Evolutionary conservation across 37 sponge, comb jelly and placozoan genomes (phyloP).

Genomic region (Petrosia ficiformis): DNA sequence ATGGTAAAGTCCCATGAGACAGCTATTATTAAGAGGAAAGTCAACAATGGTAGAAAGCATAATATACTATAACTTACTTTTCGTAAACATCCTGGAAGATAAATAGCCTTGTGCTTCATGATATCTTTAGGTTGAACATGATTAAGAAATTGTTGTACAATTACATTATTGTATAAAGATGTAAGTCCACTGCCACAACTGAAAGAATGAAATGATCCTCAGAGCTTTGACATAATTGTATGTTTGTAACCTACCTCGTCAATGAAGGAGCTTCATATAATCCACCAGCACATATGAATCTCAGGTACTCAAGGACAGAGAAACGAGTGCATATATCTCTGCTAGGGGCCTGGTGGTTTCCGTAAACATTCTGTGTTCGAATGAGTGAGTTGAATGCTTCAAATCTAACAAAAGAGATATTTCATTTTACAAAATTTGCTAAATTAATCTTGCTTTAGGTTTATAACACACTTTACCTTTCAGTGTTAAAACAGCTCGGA

Average conservation of each 20-base stretch:
- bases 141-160: neutral
- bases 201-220: neutral
- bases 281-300: slow-evolving; percentile 19
- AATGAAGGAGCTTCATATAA: neutral
- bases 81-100: neutral
- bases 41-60: neutral
- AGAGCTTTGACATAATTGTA: neutral
- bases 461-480: slow-evolving; percentile 32
- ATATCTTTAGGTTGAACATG: neutral
- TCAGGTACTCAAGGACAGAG: slow-evolving; percentile 4
- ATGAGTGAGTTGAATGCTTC: slow-evolving; percentile 39
- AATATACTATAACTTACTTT: neutral
- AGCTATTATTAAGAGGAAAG: neutral
- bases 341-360: slow-evolving; percentile 47
- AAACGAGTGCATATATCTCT: slow-evolving; percentile 39
- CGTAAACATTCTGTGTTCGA: slow-evolving; percentile 30
- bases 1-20: neutral
- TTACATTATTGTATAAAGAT: neutral
- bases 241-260: neutral
- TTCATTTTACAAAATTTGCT: neutral
- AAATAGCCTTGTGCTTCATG: neutral
- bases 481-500: slow-evolving; percentile 34
- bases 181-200: neutral
- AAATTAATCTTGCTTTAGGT: neutral
- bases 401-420: slow-evolving; percentile 19